Evolutionary conservation across 2,888 invertebrate genomes (phyloP).

Genomic region (Nemotelus pantherinus): DNA sequence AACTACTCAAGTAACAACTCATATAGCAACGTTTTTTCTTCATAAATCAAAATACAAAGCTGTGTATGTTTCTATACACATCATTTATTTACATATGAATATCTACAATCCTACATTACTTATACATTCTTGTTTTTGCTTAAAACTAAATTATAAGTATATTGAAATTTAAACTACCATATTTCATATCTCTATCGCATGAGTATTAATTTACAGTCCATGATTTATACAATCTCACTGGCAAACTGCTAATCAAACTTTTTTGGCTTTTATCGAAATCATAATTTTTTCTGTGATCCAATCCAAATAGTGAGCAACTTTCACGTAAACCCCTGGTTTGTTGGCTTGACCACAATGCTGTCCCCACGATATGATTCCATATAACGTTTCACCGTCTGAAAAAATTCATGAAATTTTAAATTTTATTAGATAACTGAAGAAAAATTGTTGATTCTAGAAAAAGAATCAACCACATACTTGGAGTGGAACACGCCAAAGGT

Average conservation of each 20-base stretch:
- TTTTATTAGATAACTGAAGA: background rate
- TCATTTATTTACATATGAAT: background rate
- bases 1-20: no score
- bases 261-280: conserved; percentile 27
- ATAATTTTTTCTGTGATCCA: conserved; percentile 74
- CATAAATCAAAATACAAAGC: no score
- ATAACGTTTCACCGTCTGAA: conserved; percentile 73
- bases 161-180: background rate
- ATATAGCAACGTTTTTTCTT: no score
- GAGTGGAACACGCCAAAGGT: conserved; percentile 77
- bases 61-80: no score
- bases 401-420: conserved; percentile 45
- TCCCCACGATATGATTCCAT: conserved; percentile 82
- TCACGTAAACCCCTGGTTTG: conserved; percentile 80
- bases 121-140: background rate
- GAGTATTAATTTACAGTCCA: conserved; percentile 39
- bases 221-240: background rate
- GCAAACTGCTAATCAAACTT: background rate
- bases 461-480: conserved; percentile 63
- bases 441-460: background rate
- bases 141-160: background rate
- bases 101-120: background rate
- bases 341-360: conserved; percentile 78
- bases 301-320: conserved; percentile 71
- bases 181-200: background rate